These are phyloP conservation scores for Bufotes viridis DNA, from an alignment of 2,797 vertebrate genomes.

Conservation along the genomic window DNA sequence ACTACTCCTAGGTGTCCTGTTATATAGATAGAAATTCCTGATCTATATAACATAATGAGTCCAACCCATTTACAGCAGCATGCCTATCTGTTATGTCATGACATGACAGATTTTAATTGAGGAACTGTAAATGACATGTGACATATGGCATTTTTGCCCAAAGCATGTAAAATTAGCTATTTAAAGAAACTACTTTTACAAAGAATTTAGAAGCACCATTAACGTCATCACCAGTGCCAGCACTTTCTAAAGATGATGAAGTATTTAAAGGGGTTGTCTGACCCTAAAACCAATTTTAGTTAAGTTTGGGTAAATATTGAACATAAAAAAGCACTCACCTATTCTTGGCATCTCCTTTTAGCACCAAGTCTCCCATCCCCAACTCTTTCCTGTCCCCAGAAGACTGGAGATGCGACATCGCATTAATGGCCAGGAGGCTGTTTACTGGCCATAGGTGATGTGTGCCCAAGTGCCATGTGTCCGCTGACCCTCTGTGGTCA, in stretches of 20 bases:
- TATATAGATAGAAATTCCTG: neutral
- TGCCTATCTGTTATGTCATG: slow-evolving; percentile 3
- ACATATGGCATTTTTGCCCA: neutral
- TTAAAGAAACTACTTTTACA: neutral
- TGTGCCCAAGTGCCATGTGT: too few relatives aligned
- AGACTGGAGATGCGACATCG: too few relatives aligned
- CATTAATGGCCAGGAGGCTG: too few relatives aligned
- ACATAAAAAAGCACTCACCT: too few relatives aligned
- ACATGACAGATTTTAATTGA: neutral
- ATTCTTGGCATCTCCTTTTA: too few relatives aligned
- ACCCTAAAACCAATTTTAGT: too few relatives aligned
- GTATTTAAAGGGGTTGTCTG: too few relatives aligned
- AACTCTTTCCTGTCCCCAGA: too few relatives aligned
- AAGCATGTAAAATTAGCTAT: neutral
- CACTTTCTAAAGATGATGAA: neutral
- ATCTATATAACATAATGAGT: neutral
- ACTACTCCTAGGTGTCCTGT: neutral
- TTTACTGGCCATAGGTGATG: too few relatives aligned
- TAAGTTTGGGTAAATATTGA: too few relatives aligned
- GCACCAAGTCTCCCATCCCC: too few relatives aligned
- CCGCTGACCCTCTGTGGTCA: too few relatives aligned
- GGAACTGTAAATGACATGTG: neutral
- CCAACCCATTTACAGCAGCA: neutral
- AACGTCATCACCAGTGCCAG: neutral
- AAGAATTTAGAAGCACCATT: neutral